Conservation (phyloP, 2,888 invertebrate genomes). For the Protodeltote pygarga region DNA sequence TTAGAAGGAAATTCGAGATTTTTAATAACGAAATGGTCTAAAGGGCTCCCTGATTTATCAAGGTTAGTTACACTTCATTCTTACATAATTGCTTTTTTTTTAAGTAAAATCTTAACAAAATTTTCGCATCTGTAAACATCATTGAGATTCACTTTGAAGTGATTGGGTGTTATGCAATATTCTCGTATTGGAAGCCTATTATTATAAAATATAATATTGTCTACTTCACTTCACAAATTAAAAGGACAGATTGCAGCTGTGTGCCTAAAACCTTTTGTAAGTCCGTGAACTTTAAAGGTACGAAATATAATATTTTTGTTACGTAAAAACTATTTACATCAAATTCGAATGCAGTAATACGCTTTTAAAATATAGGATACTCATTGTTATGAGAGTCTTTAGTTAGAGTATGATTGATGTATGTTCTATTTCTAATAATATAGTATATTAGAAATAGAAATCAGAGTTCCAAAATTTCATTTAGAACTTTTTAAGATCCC, state of each 20-base stretch:
- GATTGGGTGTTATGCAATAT: constrained; percentile 20
- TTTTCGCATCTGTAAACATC: background rate
- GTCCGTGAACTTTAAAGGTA: constrained; percentile 17
- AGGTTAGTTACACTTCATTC: too few species aligned
- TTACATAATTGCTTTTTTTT: too few species aligned
- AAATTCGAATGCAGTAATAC: constrained; percentile 7
- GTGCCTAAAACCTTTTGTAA: constrained; percentile 14
- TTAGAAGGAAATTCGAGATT: too few species aligned
- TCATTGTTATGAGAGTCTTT: background rate
- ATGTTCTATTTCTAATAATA: too few species aligned
- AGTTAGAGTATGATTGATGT: constrained; percentile 12
- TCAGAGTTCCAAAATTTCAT: too few species aligned
- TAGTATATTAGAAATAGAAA: too few species aligned
- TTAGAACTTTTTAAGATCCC: too few species aligned
- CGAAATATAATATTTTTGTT: constrained; percentile 40
- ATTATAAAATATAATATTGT: constrained; percentile 14
- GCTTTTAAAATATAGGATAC: background rate
- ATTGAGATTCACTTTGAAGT: background rate
- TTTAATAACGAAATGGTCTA: too few species aligned
- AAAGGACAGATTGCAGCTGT: constrained; percentile 41
- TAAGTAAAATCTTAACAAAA: too few species aligned
- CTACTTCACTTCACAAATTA: constrained; percentile 19
- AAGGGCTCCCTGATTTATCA: too few species aligned
- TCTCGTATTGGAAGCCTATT: constrained; percentile 9
- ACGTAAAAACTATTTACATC: constrained; percentile 12